Percentiles rank a stretch among this genome's conserved stretches.
Evolutionary conservation across 2,888 invertebrate species (phyloP).

Genomic region (Lydus trimaculatus): DNA sequence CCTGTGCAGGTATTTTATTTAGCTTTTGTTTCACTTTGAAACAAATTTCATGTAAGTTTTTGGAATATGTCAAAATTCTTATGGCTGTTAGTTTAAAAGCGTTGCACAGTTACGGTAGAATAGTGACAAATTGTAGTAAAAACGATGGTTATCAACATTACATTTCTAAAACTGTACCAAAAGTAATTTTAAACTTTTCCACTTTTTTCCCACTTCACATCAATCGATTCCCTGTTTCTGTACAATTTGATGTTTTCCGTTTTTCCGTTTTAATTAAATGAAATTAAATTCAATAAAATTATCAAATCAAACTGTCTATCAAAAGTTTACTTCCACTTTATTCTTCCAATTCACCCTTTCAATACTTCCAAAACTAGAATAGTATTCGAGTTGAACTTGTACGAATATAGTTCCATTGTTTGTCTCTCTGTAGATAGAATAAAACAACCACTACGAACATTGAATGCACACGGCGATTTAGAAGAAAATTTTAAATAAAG

Average conservation of each 20-base stretch:
- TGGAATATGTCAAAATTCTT: constrained; percentile 16
- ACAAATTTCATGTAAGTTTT: constrained; percentile 21
- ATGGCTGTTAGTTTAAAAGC: constrained; percentile 31
- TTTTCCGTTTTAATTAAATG: constrained; percentile 14
- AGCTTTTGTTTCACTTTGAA: constrained; percentile 18
- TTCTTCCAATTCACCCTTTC: background rate
- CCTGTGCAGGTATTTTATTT: too few relatives aligned
- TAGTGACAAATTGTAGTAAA: constrained; percentile 41
- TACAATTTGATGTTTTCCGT: background rate
- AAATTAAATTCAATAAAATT: constrained; percentile 4
- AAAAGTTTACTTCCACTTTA: background rate
- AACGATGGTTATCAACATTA: constrained; percentile 32
- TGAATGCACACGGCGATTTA: background rate
- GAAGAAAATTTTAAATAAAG: background rate
- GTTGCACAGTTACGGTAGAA: constrained; percentile 34
- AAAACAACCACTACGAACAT: background rate
- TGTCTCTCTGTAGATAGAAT: background rate
- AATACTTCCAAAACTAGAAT: background rate
- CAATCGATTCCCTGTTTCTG: constrained; percentile 23
- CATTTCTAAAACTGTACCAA: constrained; percentile 12
- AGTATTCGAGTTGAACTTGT: background rate
- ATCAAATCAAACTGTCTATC: background rate
- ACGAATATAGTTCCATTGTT: background rate
- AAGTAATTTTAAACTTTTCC: constrained; percentile 30
- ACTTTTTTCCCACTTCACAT: background rate